Evolutionary conservation across 2,113 vertebrate species (phyloP).

Genomic region (Cervus canadensis): DNA sequence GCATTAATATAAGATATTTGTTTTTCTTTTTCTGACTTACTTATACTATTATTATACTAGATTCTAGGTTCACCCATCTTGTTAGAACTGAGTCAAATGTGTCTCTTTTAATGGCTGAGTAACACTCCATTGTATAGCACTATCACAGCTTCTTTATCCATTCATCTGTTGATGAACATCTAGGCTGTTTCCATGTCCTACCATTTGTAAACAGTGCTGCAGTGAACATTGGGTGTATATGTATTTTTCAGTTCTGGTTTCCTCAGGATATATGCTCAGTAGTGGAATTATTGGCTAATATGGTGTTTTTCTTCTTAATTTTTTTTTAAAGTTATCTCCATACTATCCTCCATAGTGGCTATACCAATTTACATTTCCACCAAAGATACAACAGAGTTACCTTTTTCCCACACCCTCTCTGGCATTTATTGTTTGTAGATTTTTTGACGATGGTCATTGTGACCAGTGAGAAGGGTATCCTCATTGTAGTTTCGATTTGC

Average conservation of each 20-base stretch:
- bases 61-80: neutral
- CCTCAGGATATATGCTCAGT: neutral
- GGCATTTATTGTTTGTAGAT: neutral
- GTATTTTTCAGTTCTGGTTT: neutral
- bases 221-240: neutral
- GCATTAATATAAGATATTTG: neutral
- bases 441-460: neutral
- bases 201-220: neutral
- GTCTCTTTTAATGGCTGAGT: neutral
- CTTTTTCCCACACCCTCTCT: neutral
- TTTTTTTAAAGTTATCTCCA: neutral
- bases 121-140: neutral
- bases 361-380: neutral
- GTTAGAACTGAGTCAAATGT: neutral
- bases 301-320: neutral
- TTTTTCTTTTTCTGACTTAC: neutral
- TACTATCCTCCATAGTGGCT: neutral
- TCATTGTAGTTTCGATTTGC: neutral
- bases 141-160: neutral
- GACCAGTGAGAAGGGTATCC: rapidly evolving
- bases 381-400: neutral
- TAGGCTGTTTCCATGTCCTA: neutral
- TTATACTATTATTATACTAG: neutral
- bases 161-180: neutral
- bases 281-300: neutral